Evolutionary conservation across 2,113 vertebrate species (phyloP), one percentile per base, ranked within the genome.

Genomic region (Dryoscopus gambensis): DNA sequence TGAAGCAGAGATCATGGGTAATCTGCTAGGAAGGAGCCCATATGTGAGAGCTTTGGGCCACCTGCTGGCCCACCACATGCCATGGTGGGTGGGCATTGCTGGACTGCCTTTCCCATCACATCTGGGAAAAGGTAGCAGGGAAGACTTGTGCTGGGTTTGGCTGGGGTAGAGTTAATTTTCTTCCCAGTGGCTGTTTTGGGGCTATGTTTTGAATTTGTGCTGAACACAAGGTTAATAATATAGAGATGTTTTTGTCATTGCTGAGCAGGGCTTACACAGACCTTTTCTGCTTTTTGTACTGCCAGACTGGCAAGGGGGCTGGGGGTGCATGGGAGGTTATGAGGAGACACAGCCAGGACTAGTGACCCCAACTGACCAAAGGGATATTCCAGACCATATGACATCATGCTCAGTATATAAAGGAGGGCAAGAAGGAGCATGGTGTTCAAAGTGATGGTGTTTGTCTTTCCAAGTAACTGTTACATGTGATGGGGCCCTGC

Each of bases 1-100:
- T 80, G 86, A 71, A 95, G 64, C 78, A 95, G 93, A 97, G 80
- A 83, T 96, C 23, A 30, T 4, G 35, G 67, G 76, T 74, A 87
- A 93, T 82, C 91, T 64, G 81, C 67, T 27, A 24, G 85, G 83
- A 93, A 79, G 86, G 56, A 87, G 82, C 24, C 22, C 12, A 11
- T 1, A 3, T 4, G 6, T 10, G 4, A 39, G 35, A 65, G 4
- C 20, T 71, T 73, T 64, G 60, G 28, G 44, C 11, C 55, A 69
- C 39, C 56, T 91, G 42, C 44, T 18, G 84, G 46, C 19, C 19
- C 13, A 39, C 13, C 10, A 40, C 12, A 15, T n/a, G n/a, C 27
- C 50, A 17, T 7, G 25, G 15, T 33, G 15, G 19, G 25, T 10
- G 11, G 33, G 49, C 21, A 33, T 12, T 15, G 15, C 50, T 60